Base-by-base conservation (phyloP, 2,888 invertebrate species). In the Brachypalpus laphriformis region DNA sequence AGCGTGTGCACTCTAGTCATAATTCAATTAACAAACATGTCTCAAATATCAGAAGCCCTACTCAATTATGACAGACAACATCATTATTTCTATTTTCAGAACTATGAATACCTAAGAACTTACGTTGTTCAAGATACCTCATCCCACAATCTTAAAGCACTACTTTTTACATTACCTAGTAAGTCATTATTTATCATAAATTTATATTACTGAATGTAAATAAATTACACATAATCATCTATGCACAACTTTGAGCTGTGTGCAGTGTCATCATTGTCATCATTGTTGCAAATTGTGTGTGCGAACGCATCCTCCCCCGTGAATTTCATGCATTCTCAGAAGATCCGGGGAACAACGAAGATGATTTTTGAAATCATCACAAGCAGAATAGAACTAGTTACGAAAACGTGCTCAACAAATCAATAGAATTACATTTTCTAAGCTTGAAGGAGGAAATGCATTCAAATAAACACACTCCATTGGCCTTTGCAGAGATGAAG, bases 181-280 rank as follows among this genome's bases (percentile, higher is more conserved):
- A 37, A 20, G n/a, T 37, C 42, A 42, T 65, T 34, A 25, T 18
- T 54, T 63, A 25, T 54, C 28, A 74, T 70, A 54, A 47, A 31
- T 40, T 42, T 34, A 34, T 65, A 56, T 18, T 22, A 22, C 31
- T 65, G 34, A 63, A 65, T 65, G 47, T 37, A 78, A 63, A 65
- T 71, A 78, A 71, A 78, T 71, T 78, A 37, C 71, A 65, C 56
- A 63, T 63, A 63, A 72, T 59, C 72, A 57, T 59, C 47, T 16
- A 37, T n/a, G 25, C 40, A 51, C n/a, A 31, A 3, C 16, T 9
- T 51, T 40, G 51, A 9, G 16, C 31, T n/a, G 34, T 51, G 25
- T 57, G 42, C 57, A 72, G 18, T 59, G 34, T 49, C 34, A 72
- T 72, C 59, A 18, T 40, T 51, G 22, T 45, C 28, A 18, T 63